A percentile compares a stretch with the other conserved stretches of the same genome.
Evolutionary conservation across 2,888 invertebrate species (phyloP).

Genomic region (Resseliella maxima): DNA sequence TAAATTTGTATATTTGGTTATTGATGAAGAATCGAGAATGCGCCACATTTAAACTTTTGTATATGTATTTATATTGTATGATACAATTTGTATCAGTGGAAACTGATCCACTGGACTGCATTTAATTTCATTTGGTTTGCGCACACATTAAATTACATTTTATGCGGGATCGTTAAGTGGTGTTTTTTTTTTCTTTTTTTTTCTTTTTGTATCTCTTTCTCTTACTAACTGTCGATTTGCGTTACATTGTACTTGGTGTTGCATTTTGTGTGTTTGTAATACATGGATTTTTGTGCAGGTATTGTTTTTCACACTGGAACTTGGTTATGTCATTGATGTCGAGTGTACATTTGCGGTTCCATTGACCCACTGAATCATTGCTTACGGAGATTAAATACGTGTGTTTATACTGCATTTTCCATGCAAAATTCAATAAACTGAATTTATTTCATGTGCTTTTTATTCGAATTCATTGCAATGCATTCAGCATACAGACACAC

Average conservation of each 20-base stretch:
- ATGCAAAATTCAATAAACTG: constrained; percentile 32
- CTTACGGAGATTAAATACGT: constrained; percentile 33
- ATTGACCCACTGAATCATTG: constrained; percentile 22
- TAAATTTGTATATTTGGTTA: not conserved
- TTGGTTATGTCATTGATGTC: constrained; percentile 9
- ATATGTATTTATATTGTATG: no score
- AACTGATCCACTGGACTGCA: not conserved
- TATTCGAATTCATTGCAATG: not conserved
- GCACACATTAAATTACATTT: constrained; percentile 22
- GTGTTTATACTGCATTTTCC: constrained; percentile 12
- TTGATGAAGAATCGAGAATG: not conserved
- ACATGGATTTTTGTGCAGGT: constrained; percentile 27
- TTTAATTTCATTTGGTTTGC: constrained; percentile 28
- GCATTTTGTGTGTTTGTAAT: not conserved
- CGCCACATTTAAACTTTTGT: not conserved
- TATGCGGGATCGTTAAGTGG: constrained; percentile 16
- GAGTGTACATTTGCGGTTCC: constrained; percentile 6
- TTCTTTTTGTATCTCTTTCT: no score
- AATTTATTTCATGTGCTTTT: constrained; percentile 3
- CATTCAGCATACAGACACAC: not conserved
- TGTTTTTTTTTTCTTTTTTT: not conserved
- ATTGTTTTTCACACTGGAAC: not conserved
- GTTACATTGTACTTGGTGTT: not conserved
- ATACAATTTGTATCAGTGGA: not conserved
- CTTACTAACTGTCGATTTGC: no score